Evolutionary conservation across 2,888 invertebrate species (phyloP).

Genomic region (Nesidiocoris tenuis): DNA sequence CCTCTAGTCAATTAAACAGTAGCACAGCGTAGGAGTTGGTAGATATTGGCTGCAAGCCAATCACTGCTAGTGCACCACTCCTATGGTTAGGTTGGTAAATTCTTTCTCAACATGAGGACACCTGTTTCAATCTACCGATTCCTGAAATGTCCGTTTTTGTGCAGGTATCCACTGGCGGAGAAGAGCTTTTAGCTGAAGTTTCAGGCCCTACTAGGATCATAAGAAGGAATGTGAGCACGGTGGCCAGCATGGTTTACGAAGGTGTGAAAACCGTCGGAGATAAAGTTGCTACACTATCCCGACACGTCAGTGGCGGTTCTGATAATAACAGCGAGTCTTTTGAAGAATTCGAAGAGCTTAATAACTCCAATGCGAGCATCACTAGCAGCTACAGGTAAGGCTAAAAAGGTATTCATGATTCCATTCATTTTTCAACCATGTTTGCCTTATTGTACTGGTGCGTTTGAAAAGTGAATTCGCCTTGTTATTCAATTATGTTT

Average conservation of each 20-base stretch:
- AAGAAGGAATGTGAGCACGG: constrained; percentile 72
- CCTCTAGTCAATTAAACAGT: too few species aligned
- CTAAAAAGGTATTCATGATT: neutral
- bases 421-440: neutral
- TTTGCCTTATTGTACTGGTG: too few species aligned
- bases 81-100: too few species aligned
- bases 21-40: too few species aligned
- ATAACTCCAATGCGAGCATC: constrained; percentile 53
- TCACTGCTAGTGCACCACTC: too few species aligned
- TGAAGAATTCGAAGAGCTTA: constrained; percentile 54
- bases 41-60: too few species aligned
- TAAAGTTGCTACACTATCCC: constrained; percentile 69
- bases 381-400: constrained; percentile 53
- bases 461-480: too few species aligned
- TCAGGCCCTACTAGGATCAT: constrained; percentile 68
- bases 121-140: too few species aligned
- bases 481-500: too few species aligned
- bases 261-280: constrained; percentile 74
- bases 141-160: constrained; percentile 54
- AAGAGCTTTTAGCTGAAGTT: constrained; percentile 67
- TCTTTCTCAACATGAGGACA: too few species aligned
- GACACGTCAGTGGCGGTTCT: constrained; percentile 72
- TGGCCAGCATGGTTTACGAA: constrained; percentile 72
- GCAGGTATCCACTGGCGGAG: constrained; percentile 58
- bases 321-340: constrained; percentile 65